Percentiles rank a stretch among this genome's conserved stretches.
These are phyloP conservation scores for Lindbergichthys nudifrons DNA, from an alignment of 2,797 vertebrate genomes.

Conservation along the genomic window DNA sequence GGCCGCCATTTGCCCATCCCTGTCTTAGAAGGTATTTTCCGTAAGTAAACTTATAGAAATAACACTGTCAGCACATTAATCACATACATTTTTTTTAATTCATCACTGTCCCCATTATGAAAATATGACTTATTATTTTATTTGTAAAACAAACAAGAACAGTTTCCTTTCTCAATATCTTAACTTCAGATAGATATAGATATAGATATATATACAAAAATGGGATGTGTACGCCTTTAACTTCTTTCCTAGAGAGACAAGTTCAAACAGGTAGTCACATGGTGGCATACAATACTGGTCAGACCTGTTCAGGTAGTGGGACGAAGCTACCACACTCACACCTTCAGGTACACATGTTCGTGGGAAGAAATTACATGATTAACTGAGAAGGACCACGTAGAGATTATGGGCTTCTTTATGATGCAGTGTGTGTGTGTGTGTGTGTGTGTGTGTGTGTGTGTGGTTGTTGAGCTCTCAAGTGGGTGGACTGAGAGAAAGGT, in stretches of 20 bases:
- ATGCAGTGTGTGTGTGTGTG: background rate
- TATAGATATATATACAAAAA: background rate
- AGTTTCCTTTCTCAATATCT: background rate
- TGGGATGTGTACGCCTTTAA: background rate
- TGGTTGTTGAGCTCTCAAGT: constrained; percentile 47
- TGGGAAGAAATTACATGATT: constrained; percentile 14
- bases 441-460: constrained; percentile 26
- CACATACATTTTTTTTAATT: background rate
- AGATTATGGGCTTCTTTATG: constrained; percentile 22
- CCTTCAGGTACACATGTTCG: background rate
- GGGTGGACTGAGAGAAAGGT: constrained; percentile 64
- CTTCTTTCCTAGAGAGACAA: constrained; percentile 18
- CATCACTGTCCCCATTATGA: background rate
- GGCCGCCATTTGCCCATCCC: too few species aligned
- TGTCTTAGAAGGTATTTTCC: background rate
- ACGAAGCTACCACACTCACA: constrained; percentile 8
- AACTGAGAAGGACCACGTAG: constrained; percentile 4
- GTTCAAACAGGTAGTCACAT: constrained; percentile 39
- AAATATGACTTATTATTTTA: background rate
- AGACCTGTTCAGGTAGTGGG: constrained; percentile 55
- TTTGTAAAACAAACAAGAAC: constrained; percentile 2
- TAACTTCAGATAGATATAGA: background rate
- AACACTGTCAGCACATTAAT: background rate
- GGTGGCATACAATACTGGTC: constrained; percentile 32
- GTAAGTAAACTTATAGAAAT: background rate